Evolutionary conservation across 2,113 vertebrate species (phyloP).

Genomic region (Smithornis capensis): DNA sequence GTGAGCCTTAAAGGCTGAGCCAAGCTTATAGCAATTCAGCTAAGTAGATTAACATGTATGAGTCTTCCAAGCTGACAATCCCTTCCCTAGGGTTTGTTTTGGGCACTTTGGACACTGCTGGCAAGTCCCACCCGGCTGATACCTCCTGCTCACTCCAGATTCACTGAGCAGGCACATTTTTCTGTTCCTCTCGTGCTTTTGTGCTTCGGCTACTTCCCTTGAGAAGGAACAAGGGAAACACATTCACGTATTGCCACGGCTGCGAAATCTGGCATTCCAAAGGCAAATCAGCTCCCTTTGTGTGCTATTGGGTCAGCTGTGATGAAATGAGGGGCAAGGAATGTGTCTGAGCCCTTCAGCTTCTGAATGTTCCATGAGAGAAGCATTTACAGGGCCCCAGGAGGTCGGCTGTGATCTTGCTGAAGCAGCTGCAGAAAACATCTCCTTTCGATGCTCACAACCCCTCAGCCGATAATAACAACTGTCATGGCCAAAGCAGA

Average conservation of each 20-base stretch:
- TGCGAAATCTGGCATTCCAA: background rate
- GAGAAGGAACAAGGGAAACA: background rate
- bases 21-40: background rate
- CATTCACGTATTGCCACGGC: background rate
- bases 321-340: background rate
- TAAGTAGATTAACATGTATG: background rate
- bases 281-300: background rate
- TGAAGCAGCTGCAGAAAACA: background rate
- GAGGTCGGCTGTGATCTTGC: background rate
- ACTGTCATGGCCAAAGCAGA: background rate
- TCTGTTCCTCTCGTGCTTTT: background rate
- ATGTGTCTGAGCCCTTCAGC: background rate
- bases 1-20: background rate
- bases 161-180: background rate
- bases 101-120: background rate
- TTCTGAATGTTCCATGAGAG: background rate
- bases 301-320: background rate
- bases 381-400: background rate
- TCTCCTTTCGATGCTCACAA: background rate
- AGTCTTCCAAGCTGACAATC: background rate
- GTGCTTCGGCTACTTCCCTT: background rate
- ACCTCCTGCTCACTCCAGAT: background rate
- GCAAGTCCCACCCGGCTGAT: rapidly evolving
- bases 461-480: background rate
- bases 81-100: background rate